A percentile compares a stretch with the other conserved stretches of the same genome.
Evolutionary conservation across 2,113 vertebrate genomes (phyloP).

Genomic region (Anolis carolinensis): DNA sequence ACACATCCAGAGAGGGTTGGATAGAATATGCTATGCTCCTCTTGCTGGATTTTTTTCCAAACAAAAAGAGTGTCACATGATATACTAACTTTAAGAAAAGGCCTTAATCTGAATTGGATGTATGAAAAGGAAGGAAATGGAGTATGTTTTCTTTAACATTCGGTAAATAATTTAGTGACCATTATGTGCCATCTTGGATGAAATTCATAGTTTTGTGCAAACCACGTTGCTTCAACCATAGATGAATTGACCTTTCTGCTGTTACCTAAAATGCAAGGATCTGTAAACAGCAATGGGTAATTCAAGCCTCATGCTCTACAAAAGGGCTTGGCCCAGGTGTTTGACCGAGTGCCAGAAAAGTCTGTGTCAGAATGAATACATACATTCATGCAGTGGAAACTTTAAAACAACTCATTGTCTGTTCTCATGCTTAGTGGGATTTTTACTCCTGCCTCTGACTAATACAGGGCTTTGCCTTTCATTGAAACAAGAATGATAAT

Average conservation of each 20-base stretch:
- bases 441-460: conserved; percentile 27
- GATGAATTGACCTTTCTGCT: not conserved
- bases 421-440: conserved; percentile 1
- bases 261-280: not conserved
- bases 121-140: not conserved
- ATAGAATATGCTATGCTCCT: not conserved
- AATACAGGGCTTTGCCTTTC: not conserved
- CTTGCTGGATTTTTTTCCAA: not conserved
- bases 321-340: conserved; percentile 15
- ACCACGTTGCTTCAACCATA: not conserved
- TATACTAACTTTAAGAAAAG: not conserved
- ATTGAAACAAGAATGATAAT: not conserved
- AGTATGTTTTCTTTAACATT: not conserved
- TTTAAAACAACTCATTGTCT: conserved; percentile 26
- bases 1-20: not conserved
- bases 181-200: not conserved
- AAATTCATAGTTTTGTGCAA: not conserved
- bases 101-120: not conserved
- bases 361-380: not conserved
- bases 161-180: not conserved
- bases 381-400: conserved; percentile 18
- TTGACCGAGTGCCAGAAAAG: conserved; percentile 13
- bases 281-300: not conserved
- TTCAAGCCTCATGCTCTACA: not conserved
- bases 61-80: not conserved